Percentiles rank a stretch among this genome's conserved stretches.
phyloP scores from a whole-genome alignment of 2,113 vertebrate genomes.

The Bubo scandiacus region DNA sequence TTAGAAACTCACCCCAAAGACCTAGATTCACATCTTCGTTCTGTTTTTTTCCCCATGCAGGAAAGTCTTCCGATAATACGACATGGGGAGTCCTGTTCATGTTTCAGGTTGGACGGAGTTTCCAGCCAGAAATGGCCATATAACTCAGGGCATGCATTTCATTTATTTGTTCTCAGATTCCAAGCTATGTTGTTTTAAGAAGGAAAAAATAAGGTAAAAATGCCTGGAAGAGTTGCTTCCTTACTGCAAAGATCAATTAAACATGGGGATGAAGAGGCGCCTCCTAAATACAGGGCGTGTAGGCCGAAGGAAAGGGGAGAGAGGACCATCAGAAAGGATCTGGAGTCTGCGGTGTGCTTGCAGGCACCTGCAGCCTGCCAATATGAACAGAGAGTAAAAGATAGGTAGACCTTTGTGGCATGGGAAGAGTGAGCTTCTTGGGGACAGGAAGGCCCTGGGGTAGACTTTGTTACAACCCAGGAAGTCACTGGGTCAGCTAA shows the following conservation, averaged over 20 bases:
- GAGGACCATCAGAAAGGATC: not conserved
- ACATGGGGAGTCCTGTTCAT: not conserved
- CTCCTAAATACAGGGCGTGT: not conserved
- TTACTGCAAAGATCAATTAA: not conserved
- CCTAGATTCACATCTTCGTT: not conserved
- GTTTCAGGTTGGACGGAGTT: not conserved
- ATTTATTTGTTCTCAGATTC: not conserved
- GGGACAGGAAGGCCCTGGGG: not conserved
- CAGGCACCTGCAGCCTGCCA: not conserved
- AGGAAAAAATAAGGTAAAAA: not conserved
- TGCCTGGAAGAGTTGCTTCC: not conserved
- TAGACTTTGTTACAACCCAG: not conserved
- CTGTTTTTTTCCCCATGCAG: accelerated
- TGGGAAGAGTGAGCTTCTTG: not conserved
- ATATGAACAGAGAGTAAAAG: not conserved
- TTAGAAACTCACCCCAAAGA: not conserved
- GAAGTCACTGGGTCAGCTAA: not conserved
- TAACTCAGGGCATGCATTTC: not conserved
- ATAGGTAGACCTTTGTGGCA: not conserved
- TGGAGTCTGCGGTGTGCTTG: not conserved
- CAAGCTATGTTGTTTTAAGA: not conserved
- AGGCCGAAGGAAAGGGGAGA: not conserved
- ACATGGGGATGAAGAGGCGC: not conserved
- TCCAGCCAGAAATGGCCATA: not conserved
- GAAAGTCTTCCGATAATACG: not conserved